Evolutionary conservation across 2,888 invertebrate species (phyloP).

Genomic region (Frankliniella intonsa): DNA sequence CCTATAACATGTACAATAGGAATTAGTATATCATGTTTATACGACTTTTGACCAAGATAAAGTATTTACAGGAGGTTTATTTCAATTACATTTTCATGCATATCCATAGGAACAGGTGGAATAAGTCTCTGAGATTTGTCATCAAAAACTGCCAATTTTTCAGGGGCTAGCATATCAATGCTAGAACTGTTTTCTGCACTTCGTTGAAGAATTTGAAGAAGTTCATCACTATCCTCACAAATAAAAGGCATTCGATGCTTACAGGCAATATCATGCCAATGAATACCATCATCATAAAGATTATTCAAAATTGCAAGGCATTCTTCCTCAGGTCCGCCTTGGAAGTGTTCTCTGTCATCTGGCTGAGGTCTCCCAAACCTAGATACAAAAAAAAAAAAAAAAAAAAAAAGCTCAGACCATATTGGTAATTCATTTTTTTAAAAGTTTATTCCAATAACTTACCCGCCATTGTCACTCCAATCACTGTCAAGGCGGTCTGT

Average conservation of each 20-base stretch:
- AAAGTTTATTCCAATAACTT: conserved; percentile 35
- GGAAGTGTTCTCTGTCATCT: conserved; percentile 72
- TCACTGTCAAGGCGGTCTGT: conserved; percentile 77
- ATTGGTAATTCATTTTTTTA: background rate
- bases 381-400: conserved; percentile 35
- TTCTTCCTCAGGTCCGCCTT: conserved; percentile 79
- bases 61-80: background rate
- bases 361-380: conserved; percentile 78
- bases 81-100: background rate
- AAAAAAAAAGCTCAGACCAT: conserved; percentile 30
- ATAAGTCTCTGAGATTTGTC: background rate
- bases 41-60: background rate
- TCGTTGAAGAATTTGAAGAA: conserved; percentile 78
- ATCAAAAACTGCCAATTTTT: conserved; percentile 52
- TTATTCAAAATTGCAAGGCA: conserved; percentile 81
- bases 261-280: conserved; percentile 88
- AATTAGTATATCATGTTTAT: background rate
- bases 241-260: conserved; percentile 85
- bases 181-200: conserved; percentile 67
- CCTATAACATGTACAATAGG: background rate
- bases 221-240: conserved; percentile 81
- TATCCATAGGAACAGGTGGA: background rate
- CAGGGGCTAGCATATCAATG: background rate
- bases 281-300: conserved; percentile 85
- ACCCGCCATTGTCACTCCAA: conserved; percentile 82